These are phyloP conservation scores for Electrona antarctica DNA, from an alignment of 2,113 vertebrate genomes.

Conservation along the genomic window DNA sequence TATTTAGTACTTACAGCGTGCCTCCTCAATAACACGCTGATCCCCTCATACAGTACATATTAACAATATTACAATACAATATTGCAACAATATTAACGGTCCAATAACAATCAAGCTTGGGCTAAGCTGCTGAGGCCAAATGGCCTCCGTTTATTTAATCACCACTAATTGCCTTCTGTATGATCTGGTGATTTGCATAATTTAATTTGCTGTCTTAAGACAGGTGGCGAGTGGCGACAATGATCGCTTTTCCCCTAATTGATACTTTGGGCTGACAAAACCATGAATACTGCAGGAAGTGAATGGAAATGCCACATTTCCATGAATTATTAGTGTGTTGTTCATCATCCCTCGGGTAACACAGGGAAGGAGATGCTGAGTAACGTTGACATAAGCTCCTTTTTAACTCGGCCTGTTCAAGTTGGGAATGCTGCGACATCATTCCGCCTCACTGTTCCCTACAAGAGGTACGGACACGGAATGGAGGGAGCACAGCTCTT, in stretches of 20 bases:
- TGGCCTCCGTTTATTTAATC: conserved; percentile 36
- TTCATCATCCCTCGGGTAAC: conserved; percentile 27
- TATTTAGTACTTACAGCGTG: too few relatives aligned
- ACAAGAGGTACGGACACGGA: too few relatives aligned
- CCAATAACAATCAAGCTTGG: not conserved
- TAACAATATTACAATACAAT: too few relatives aligned
- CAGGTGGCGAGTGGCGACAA: not conserved
- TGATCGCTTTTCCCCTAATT: conserved; percentile 47
- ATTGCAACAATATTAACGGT: too few relatives aligned
- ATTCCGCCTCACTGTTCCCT: too few relatives aligned
- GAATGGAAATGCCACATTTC: conserved; percentile 73
- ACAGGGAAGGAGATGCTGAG: conserved; percentile 28
- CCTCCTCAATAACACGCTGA: too few relatives aligned
- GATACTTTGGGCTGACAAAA: conserved; percentile 48
- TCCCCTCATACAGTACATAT: too few relatives aligned
- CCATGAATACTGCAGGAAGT: conserved; percentile 65
- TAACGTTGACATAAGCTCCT: not conserved
- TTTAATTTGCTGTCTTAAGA: conserved; percentile 11
- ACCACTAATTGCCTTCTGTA: conserved; percentile 49
- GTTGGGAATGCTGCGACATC: too few relatives aligned
- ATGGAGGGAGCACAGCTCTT: too few relatives aligned
- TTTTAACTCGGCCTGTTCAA: not conserved
- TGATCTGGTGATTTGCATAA: conserved; percentile 35
- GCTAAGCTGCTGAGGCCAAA: conserved; percentile 38
- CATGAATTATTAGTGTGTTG: conserved; percentile 66